These are phyloP conservation scores for Microtus californicus DNA, from an alignment of 2,797 vertebrate species.

Conservation along the genomic window DNA sequence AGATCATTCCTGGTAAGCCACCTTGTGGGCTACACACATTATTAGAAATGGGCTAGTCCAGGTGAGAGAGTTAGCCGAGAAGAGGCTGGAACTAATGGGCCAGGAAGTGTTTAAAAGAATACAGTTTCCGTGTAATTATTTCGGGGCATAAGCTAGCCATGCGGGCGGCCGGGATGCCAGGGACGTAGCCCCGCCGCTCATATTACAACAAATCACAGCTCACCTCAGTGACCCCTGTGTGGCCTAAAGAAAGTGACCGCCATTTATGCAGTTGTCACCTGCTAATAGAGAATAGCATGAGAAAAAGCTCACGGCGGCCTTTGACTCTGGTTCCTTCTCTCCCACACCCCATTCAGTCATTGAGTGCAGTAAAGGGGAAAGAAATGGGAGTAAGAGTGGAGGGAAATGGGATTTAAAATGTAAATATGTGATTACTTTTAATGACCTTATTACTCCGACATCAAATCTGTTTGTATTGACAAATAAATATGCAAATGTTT, in stretches of 20 bases:
- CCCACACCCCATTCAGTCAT: conserved; percentile 83
- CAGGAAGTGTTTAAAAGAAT: too few relatives aligned
- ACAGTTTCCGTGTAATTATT: too few relatives aligned
- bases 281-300: conserved; percentile 79
- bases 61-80: too few relatives aligned
- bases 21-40: too few relatives aligned
- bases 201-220: too few relatives aligned
- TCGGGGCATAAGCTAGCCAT: too few relatives aligned
- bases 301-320: conserved; percentile 77
- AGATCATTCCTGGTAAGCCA: too few relatives aligned
- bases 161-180: too few relatives aligned
- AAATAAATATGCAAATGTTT: conserved; percentile 85
- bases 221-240: conserved; percentile 75
- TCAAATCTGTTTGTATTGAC: conserved; percentile 84
- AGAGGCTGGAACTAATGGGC: too few relatives aligned
- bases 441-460: conserved; percentile 82
- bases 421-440: conserved; percentile 83
- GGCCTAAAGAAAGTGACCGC: conserved; percentile 81
- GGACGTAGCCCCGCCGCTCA: too few relatives aligned
- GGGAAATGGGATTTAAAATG: conserved; percentile 82
- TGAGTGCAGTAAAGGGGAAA: conserved; percentile 85
- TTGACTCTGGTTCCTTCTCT: conserved; percentile 74
- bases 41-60: too few relatives aligned
- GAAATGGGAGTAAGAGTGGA: conserved; percentile 83
- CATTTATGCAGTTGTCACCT: conserved; percentile 76